Evolutionary conservation across 2,797 vertebrate genomes (phyloP), one percentile per base, ranked within the genome.

Genomic region (Cyprinella venusta): DNA sequence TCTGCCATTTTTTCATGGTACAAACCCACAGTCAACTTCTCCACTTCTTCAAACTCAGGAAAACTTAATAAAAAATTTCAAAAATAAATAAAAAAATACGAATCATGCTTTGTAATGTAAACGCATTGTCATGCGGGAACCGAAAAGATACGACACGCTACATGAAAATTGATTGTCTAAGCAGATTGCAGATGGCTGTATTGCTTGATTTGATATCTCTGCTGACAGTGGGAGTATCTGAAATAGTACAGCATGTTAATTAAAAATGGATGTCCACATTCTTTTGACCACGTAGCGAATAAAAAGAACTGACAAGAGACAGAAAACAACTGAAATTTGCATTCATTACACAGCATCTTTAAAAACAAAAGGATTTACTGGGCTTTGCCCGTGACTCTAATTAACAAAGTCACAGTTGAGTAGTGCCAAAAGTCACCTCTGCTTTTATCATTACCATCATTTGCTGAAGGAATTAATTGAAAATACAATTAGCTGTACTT

Each of bases 391-490:
- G 83, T 54, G 40, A 82, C 67, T 71, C 79, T 84, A 90, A 90
- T 89, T 85, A 87, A 77, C 84, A 79, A 74, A 82, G 84, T 64
- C 83, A 59, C 79, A 76, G 76, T 79, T 54, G 72, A 82, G 74
- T 74, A 68, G 79, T 67, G 84, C 56, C 78, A 76, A 77, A 79
- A 86, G 82, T 85, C 81, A 86, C 81, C 82, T 81, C 76, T 48
- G 79, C 77, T 83, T 87, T 87, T 87, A 86, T 85, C 81, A 87
- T 83, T 33, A 71, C 76, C 59, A 76, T 85, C 84, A 81, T 76
- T 81, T 84, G 83, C 78, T 50, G 75, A 81, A 88, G 40, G 84
- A 87, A 88, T 87, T 86, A 83, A 88, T 85, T 86, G 67, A 84
- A 84, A 84, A 85, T 81, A 68, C 80, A 85, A 84, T 88, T 85